phyloP scores from a whole-genome alignment of 2,888 invertebrate species.

The Hirtodrosophila cameraria region DNA sequence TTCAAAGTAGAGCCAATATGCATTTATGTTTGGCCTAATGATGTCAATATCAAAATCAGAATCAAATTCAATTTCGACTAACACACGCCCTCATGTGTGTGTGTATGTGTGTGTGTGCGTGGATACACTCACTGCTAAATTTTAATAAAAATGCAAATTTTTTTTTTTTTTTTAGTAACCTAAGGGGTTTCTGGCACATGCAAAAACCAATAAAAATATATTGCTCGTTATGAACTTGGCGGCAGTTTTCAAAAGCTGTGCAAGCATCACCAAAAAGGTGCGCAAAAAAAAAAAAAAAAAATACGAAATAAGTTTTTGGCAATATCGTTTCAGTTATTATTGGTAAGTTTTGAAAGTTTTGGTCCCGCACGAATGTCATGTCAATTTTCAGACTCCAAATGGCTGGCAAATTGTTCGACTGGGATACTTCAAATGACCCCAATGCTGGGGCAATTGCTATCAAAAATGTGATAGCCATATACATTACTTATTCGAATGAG shows the following conservation, averaged over 20 bases:
- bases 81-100: not conserved
- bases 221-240: constrained; percentile 72
- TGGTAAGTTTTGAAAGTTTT: constrained; percentile 39
- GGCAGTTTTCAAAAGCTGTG: constrained; percentile 53
- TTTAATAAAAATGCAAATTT: constrained; percentile 77
- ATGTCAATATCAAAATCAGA: constrained; percentile 28
- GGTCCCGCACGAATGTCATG: constrained; percentile 11
- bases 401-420: constrained; percentile 11
- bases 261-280: constrained; percentile 27
- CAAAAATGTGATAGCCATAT: constrained; percentile 14
- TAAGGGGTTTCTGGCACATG: constrained; percentile 64
- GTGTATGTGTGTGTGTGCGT: not conserved
- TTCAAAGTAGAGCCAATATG: too few relatives aligned
- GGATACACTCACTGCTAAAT: constrained; percentile 51
- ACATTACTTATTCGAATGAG: constrained; percentile 7
- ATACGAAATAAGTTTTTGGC: constrained; percentile 35
- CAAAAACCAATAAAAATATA: constrained; percentile 71
- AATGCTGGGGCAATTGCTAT: constrained; percentile 6
- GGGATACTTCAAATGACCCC: constrained; percentile 17
- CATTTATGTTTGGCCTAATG: constrained; percentile 2
- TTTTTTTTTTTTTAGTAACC: constrained; percentile 56
- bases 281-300: not conserved
- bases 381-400: constrained; percentile 25
- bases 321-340: constrained; percentile 37
- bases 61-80: constrained; percentile 40